phyloP scores from a whole-genome alignment of 2,113 vertebrate species.

The Alaudala cheleensis region DNA sequence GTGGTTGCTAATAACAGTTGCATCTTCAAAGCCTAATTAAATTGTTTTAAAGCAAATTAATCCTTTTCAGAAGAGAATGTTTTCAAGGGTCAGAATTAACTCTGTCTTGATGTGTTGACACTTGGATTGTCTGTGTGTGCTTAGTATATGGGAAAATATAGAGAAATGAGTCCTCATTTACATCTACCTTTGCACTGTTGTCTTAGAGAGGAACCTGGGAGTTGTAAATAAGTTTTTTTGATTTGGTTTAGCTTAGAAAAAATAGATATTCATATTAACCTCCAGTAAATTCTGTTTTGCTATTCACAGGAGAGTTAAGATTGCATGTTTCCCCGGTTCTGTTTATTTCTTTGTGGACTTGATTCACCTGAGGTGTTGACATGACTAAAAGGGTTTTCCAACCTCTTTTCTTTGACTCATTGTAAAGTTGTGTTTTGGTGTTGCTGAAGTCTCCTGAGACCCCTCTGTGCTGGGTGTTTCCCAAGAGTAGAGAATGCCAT shows the following conservation, averaged over 20 bases:
- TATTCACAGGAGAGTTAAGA: background rate
- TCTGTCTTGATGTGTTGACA: slow-evolving; percentile 60
- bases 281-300: background rate
- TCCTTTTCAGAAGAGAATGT: slow-evolving; percentile 37
- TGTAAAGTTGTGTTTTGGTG: background rate
- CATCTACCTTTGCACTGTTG: slow-evolving; percentile 20
- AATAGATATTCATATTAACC: background rate
- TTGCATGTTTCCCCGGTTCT: background rate
- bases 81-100: slow-evolving; percentile 41
- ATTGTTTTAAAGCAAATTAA: slow-evolving; percentile 59
- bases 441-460: background rate
- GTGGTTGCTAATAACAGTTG: slow-evolving; percentile 64
- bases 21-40: slow-evolving; percentile 50
- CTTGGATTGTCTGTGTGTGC: slow-evolving; percentile 37
- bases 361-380: background rate
- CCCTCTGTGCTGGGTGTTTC: background rate
- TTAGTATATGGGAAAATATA: slow-evolving; percentile 15
- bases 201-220: background rate
- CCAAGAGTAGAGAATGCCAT: background rate
- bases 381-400: background rate
- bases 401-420: background rate
- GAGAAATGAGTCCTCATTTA: slow-evolving; percentile 34
- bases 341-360: background rate
- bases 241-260: slow-evolving; percentile 23
- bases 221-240: background rate